Evolutionary conservation across 2,888 invertebrate species (phyloP).

Genomic region (Eurytoma adleriae): DNA sequence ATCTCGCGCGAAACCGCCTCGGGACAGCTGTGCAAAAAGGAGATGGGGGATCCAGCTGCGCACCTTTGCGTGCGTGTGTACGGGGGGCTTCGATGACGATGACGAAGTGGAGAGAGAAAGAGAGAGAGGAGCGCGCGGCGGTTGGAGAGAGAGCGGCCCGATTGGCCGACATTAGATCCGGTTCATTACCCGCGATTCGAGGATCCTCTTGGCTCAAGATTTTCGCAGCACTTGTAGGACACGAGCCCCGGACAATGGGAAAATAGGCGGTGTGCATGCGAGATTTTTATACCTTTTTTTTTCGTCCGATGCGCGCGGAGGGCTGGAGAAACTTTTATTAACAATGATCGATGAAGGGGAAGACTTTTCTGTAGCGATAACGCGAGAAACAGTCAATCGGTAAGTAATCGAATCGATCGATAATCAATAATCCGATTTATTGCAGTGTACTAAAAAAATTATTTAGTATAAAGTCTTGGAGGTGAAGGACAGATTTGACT

Average conservation of each 20-base stretch:
- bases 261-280: not conserved
- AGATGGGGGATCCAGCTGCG: constrained; percentile 66
- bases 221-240: constrained; percentile 8
- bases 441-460: too few species aligned
- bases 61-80: constrained; percentile 58
- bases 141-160: constrained; percentile 31
- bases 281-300: not conserved
- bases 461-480: too few species aligned
- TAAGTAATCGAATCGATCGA: too few species aligned
- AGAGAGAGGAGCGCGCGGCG: constrained; percentile 32
- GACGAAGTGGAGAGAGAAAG: constrained; percentile 38
- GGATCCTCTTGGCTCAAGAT: too few species aligned
- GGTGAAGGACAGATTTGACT: too few species aligned
- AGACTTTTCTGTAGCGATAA: too few species aligned
- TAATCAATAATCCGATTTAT: too few species aligned
- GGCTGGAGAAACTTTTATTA: too few species aligned
- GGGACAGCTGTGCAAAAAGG: constrained; percentile 68
- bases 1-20: constrained; percentile 54
- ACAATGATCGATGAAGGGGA: too few species aligned
- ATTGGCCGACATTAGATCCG: constrained; percentile 53
- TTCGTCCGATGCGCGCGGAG: too few species aligned
- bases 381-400: too few species aligned
- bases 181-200: constrained; percentile 47
- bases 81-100: constrained; percentile 46
- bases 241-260: not conserved